These are phyloP conservation scores for Anas bernieri DNA, from an alignment of 2,797 vertebrate genomes.

Conservation along the genomic window DNA sequence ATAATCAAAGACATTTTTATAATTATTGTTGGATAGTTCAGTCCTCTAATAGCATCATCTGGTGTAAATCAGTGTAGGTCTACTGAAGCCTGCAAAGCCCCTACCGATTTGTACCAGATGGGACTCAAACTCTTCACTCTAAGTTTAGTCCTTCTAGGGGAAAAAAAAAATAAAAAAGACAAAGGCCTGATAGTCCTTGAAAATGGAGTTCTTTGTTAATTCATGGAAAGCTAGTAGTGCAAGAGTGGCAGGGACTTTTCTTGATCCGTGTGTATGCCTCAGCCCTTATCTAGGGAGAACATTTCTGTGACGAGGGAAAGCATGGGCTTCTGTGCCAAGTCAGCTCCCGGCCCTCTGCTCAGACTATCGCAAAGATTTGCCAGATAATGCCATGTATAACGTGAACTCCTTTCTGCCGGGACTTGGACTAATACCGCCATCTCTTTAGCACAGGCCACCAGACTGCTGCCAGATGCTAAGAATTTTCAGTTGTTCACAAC, in stretches of 20 bases:
- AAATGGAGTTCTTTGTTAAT: conserved; percentile 29
- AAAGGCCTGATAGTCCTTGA: conserved; percentile 10
- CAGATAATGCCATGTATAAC: conserved; percentile 56
- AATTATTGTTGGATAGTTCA: conserved; percentile 50
- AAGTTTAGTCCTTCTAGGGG: background rate
- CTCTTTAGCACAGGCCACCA: conserved; percentile 69
- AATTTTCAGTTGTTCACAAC: conserved; percentile 54
- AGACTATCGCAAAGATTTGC: conserved; percentile 65
- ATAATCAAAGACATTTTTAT: conserved; percentile 52
- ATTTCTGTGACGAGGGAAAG: background rate
- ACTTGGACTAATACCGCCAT: conserved; percentile 64
- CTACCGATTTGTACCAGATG: conserved; percentile 55
- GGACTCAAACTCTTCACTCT: conserved; percentile 39
- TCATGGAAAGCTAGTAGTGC: background rate
- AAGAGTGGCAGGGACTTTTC: background rate
- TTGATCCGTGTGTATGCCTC: background rate
- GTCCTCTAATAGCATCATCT: conserved; percentile 54
- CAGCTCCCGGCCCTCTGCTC: conserved; percentile 34
- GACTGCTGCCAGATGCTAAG: conserved; percentile 64
- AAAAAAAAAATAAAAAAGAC: background rate
- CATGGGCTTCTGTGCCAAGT: conserved; percentile 50
- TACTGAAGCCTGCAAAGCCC: conserved; percentile 51
- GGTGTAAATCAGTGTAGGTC: conserved; percentile 44
- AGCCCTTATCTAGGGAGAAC: background rate
- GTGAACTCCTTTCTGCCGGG: conserved; percentile 67